These are phyloP conservation scores for Hydrochoerus hydrochaeris DNA, from an alignment of 2,113 vertebrate species.

Conservation along the genomic window DNA sequence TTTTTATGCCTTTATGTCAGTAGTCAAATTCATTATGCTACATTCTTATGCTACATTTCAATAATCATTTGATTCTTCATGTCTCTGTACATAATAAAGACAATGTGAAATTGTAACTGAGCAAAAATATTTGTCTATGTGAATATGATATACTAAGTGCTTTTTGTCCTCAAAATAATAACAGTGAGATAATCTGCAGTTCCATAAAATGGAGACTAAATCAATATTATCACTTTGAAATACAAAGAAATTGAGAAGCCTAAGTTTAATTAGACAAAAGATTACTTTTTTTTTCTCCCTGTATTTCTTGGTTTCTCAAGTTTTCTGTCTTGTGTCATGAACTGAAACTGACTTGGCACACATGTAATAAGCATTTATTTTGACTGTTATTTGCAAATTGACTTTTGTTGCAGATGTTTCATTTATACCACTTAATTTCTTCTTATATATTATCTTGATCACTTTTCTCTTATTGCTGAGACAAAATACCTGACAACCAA, in stretches of 20 bases:
- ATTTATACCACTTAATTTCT: constrained; percentile 5
- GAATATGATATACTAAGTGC: constrained; percentile 51
- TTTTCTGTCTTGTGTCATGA: neutral
- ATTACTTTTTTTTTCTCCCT: neutral
- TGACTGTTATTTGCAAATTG: constrained; percentile 12
- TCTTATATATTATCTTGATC: neutral
- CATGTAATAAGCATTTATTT: neutral
- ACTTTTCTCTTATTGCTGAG: too few relatives aligned
- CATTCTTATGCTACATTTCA: constrained; percentile 21
- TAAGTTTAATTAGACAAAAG: neutral
- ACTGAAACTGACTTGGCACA: neutral
- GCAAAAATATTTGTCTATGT: constrained; percentile 58
- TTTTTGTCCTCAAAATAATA: constrained; percentile 41
- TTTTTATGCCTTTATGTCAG: constrained; percentile 7
- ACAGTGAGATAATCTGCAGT: constrained; percentile 14
- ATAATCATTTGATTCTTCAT: neutral
- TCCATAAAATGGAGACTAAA: constrained; percentile 49
- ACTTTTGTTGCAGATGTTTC: neutral
- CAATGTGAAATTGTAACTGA: constrained; percentile 46
- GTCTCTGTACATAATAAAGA: neutral
- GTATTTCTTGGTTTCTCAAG: neutral
- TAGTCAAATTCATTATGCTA: constrained; percentile 22
- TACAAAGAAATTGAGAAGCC: constrained; percentile 49
- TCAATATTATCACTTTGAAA: constrained; percentile 67
- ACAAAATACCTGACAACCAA: too few relatives aligned